phyloP scores from a whole-genome alignment of 2,888 invertebrate genomes.

The Cordilura impudica region DNA sequence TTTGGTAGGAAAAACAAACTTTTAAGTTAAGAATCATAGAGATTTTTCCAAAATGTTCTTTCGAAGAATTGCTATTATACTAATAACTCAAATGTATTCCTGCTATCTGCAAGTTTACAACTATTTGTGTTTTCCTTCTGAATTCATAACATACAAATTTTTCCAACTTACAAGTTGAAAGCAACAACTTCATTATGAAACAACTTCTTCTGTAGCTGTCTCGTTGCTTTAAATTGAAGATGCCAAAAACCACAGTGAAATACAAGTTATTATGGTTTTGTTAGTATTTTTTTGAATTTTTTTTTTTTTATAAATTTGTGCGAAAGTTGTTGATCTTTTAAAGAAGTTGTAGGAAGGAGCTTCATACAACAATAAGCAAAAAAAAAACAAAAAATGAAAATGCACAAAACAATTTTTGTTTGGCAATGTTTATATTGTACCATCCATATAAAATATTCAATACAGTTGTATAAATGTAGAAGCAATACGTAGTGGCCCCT shows the following conservation, averaged over 20 bases:
- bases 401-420: constrained; percentile 1
- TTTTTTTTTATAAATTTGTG: background rate
- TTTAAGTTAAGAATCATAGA: no score
- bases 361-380: no score
- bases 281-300: background rate
- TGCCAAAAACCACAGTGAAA: background rate
- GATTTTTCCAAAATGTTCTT: no score
- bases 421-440: background rate
- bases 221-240: background rate
- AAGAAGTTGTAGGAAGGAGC: background rate
- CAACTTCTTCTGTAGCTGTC: background rate
- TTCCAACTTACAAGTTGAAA: no score
- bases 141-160: no score
- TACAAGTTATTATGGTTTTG: constrained; percentile 26
- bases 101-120: no score
- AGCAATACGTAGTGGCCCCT: no score
- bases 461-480: no score
- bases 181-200: constrained; percentile 17
- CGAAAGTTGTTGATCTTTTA: constrained; percentile 29
- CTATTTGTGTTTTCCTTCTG: no score
- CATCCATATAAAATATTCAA: background rate
- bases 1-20: no score
- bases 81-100: no score
- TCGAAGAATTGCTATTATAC: no score
- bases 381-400: background rate